phyloP scores from a whole-genome alignment of 2,797 vertebrate genomes.

The Phataginus tetradactyla region DNA sequence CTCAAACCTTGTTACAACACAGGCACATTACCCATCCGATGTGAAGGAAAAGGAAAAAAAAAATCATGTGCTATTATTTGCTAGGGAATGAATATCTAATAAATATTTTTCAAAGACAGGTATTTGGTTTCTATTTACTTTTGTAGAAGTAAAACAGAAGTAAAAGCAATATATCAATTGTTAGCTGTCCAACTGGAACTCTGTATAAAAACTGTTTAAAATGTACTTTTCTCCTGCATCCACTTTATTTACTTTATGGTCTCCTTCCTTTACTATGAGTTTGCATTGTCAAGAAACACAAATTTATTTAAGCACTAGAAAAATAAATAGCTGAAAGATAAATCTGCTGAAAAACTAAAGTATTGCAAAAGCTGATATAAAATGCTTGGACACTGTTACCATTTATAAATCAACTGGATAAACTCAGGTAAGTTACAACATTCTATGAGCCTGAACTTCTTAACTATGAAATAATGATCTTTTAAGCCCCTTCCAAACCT shows the following conservation, averaged over 20 bases:
- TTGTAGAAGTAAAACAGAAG: not conserved
- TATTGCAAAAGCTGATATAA: not conserved
- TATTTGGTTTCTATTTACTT: constrained; percentile 5
- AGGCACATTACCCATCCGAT: too few species aligned
- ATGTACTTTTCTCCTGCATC: not conserved
- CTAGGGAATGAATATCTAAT: not conserved
- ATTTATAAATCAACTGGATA: not conserved
- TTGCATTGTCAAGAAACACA: not conserved
- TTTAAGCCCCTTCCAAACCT: not conserved
- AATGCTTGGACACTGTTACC: not conserved
- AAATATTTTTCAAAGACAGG: not conserved
- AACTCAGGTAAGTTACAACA: not conserved
- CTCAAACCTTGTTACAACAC: too few species aligned
- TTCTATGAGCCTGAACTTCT: not conserved
- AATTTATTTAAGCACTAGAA: not conserved
- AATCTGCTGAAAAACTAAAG: not conserved
- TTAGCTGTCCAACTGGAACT: not conserved
- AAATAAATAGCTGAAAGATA: not conserved
- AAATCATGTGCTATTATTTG: not conserved
- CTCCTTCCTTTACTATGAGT: not conserved
- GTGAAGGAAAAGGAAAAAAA: not conserved
- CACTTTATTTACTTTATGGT: not conserved
- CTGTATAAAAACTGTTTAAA: not conserved
- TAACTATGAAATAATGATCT: not conserved
- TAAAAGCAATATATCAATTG: not conserved